Base-by-base conservation (phyloP, 2,888 invertebrate species). In the Galeruca laticollis region DNA sequence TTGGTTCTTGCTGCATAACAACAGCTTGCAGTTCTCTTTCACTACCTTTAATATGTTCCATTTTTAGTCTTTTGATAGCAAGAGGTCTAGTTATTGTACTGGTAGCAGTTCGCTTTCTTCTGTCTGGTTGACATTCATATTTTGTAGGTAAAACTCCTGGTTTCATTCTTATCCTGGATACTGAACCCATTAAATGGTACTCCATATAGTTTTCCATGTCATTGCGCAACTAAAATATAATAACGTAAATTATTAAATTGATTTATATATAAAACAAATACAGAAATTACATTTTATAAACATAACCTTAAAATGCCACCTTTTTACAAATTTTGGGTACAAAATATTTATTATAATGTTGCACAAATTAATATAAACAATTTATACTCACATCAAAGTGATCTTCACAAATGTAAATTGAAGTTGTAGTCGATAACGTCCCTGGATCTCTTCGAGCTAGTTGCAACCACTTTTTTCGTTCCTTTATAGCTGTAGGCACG, bases 171-270 rank as follows among this genome's bases (percentile, higher is more conserved):
- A 63, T 20, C 18, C 33, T 26, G n/a, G 33, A 26, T 20, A 63
- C 63, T 6, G 33, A 63, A n/a, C 63, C 63, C 51, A 63, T 63
- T 11, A 51, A 31, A 21, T 63, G 18, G 33, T 63, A 63, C 18
- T 63, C 51, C 33, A 52, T 52, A 35, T 51, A 63, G 49, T 63
- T 63, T 13, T 63, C 63, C 63, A 63, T 63, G 33, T 63, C 63
- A 20, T 63, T 63, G n/a, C 52, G 63, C 63, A 63, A 33, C 63
- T 60, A 18, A 20, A 60, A 56, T 5, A 60, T 26, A 15, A 60
- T 18, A 15, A 47, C 40, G 0, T n/a, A 40, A 40, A n/a, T 40
- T 40, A 40, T 35, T 35, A 35, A 35, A 35, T 35, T 0, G 10
- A 35, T 35, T 13, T n/a, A 13, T 40, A 40, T 40, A 13, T 13